phyloP scores from a whole-genome alignment of 2,113 vertebrate species.

The Nipponia nippon region DNA sequence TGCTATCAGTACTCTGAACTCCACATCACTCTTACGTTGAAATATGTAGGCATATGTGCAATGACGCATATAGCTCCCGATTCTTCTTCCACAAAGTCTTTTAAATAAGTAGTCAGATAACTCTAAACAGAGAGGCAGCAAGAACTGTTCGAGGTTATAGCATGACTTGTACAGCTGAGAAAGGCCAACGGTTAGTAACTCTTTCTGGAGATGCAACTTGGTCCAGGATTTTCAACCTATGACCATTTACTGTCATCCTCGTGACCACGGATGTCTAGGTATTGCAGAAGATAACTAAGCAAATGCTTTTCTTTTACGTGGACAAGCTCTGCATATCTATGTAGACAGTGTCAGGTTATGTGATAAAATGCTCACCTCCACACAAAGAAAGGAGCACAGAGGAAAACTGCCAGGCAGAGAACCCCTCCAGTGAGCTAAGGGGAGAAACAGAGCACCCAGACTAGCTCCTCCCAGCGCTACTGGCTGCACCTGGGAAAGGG shows the following conservation, averaged over 20 bases:
- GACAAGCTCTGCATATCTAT: neutral
- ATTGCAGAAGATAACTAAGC: neutral
- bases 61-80: neutral
- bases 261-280: fast-evolving
- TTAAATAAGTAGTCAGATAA: neutral
- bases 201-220: neutral
- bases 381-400: neutral
- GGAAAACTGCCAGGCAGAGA: neutral
- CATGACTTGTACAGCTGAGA: neutral
- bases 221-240: neutral
- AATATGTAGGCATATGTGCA: neutral
- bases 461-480: neutral
- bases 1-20: neutral
- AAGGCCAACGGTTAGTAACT: neutral
- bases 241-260: fast-evolving
- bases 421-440: neutral
- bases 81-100: neutral
- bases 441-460: neutral
- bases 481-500: neutral
- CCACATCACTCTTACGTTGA: fast-evolving
- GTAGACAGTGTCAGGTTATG: neutral
- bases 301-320: neutral
- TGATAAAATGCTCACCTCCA: neutral
- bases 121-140: neutral
- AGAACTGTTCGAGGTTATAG: neutral